Percentiles rank a stretch among this genome's conserved stretches.
Evolutionary conservation across 2,113 vertebrate genomes (phyloP).

Genomic region (Regulus satrapa): DNA sequence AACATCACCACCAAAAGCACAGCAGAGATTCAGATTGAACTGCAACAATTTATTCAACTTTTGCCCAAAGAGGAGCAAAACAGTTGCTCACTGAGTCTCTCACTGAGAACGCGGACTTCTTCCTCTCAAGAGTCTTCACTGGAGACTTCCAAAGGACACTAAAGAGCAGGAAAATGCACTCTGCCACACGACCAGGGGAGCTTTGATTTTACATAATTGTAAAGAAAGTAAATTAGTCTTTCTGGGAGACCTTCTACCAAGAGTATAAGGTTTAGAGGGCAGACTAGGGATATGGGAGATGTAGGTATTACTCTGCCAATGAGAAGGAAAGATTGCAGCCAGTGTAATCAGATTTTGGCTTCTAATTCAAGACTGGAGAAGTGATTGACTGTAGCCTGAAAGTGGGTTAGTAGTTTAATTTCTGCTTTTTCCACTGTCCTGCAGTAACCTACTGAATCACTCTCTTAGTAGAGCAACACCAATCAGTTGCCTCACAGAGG

Average conservation of each 20-base stretch:
- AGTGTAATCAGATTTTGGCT: not conserved
- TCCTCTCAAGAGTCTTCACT: not conserved
- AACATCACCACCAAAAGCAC: not conserved
- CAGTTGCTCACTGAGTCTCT: not conserved
- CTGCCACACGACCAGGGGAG: accelerated
- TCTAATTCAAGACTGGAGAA: not conserved
- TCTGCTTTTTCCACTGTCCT: not conserved
- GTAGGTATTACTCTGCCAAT: not conserved
- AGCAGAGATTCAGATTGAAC: not conserved
- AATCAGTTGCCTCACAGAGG: not conserved
- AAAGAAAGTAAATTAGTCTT: not conserved
- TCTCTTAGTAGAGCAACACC: not conserved
- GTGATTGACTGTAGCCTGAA: not conserved
- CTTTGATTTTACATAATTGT: not conserved
- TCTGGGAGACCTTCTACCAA: not conserved
- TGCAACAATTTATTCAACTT: not conserved
- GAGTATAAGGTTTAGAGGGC: not conserved
- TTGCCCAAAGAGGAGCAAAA: not conserved
- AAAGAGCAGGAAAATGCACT: not conserved
- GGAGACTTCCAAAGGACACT: not conserved
- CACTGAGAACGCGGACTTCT: not conserved
- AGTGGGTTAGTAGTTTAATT: not conserved
- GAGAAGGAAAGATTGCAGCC: not conserved
- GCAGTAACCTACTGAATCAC: not conserved
- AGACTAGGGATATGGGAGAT: not conserved